phyloP scores from a whole-genome alignment of 2,797 vertebrate genomes.

The Sebastes oblongus region DNA sequence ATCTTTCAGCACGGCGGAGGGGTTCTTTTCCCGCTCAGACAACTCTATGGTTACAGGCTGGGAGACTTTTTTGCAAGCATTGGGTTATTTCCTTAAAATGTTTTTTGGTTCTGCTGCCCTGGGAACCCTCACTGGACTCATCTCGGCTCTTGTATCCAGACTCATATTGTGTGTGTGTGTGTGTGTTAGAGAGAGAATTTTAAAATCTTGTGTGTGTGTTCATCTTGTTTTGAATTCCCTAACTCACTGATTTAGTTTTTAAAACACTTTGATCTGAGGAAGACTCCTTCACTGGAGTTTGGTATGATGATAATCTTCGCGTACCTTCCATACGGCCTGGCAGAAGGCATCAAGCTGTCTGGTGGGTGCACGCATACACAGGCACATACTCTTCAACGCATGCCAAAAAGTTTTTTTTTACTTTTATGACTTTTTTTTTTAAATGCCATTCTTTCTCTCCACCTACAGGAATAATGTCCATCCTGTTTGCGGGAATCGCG shows the following conservation, averaged over 20 bases:
- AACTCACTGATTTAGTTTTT: constrained; percentile 78
- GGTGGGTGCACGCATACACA: constrained; percentile 76
- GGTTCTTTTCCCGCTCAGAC: constrained; percentile 91
- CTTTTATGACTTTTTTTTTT: not conserved
- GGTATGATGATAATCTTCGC: constrained; percentile 99
- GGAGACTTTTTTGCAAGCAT: constrained; percentile 94
- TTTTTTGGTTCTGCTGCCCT: constrained; percentile 98
- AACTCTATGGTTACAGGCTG: constrained; percentile 91
- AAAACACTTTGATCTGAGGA: constrained; percentile 96
- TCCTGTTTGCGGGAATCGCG: constrained; percentile 96
- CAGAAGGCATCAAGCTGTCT: constrained; percentile 96
- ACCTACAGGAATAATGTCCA: constrained; percentile 95
- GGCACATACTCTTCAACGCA: not conserved
- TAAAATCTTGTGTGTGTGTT: not conserved
- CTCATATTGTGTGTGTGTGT: not conserved
- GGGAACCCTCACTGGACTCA: constrained; percentile 96
- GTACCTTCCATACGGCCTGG: constrained; percentile 96
- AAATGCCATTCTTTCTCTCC: not conserved
- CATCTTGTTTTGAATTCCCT: constrained; percentile 43
- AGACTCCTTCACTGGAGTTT: constrained; percentile 96
- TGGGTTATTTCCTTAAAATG: constrained; percentile 97
- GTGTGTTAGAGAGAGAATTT: not conserved
- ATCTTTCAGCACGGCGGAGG: constrained; percentile 93
- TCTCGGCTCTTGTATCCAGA: constrained; percentile 97
- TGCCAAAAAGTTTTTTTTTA: not conserved